These are phyloP conservation scores for Eubucco bourcierii DNA, from an alignment of 2,113 vertebrate species.

Conservation along the genomic window DNA sequence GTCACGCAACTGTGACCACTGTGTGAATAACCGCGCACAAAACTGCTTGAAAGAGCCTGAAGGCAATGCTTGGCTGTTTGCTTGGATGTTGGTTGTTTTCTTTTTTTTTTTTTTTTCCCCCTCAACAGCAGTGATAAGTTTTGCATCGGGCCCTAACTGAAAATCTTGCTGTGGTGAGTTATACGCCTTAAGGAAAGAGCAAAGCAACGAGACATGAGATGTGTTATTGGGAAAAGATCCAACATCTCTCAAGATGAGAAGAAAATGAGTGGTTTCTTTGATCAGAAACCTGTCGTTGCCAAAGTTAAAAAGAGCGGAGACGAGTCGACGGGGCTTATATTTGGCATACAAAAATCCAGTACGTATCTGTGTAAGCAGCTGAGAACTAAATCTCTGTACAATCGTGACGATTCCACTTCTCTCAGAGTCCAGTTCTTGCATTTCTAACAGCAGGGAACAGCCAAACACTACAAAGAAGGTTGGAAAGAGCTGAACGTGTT, in stretches of 20 bases:
- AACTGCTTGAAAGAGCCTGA: conserved; percentile 10
- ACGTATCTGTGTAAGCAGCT: background rate
- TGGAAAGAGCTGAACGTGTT: background rate
- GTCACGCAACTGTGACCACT: conserved; percentile 37
- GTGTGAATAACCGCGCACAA: background rate
- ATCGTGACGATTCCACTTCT: background rate
- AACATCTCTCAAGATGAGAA: background rate
- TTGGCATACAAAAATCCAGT: background rate
- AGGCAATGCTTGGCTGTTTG: background rate
- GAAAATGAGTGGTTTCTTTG: background rate
- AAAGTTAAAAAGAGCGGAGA: background rate
- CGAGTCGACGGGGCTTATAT: background rate
- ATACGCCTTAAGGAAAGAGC: background rate
- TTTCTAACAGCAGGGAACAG: background rate
- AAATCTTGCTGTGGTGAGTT: conserved; percentile 21
- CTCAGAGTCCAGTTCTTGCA: background rate
- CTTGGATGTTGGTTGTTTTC: background rate
- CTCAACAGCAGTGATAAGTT: background rate
- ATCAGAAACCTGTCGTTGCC: conserved; percentile 15
- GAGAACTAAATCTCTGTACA: background rate
- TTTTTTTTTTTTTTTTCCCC: background rate
- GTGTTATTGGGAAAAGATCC: background rate
- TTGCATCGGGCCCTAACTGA: conserved; percentile 30
- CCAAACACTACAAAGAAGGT: background rate
- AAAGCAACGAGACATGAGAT: conserved; percentile 17